Percentiles rank a stretch among this genome's conserved stretches.
Evolutionary conservation across 2,113 vertebrate genomes (phyloP).

Genomic region (Scomber scombrus): DNA sequence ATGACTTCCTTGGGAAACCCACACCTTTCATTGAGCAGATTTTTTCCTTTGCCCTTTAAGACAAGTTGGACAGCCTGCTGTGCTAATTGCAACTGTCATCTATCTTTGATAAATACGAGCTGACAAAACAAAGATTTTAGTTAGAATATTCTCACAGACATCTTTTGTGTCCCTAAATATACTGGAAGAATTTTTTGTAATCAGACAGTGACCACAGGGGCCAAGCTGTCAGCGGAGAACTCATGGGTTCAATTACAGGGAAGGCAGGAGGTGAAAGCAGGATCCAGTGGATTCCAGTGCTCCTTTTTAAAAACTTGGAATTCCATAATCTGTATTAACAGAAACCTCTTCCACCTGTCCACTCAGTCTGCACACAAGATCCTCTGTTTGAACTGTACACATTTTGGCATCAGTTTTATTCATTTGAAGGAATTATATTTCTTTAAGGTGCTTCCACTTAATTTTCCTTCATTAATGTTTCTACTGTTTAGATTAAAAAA

Average conservation of each 20-base stretch:
- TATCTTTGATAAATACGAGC: conserved; percentile 34
- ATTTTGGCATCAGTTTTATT: background rate
- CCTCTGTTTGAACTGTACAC: background rate
- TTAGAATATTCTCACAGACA: conserved; percentile 49
- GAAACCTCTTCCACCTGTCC: conserved; percentile 59
- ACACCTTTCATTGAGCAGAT: conserved; percentile 25
- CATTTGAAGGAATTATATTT: conserved; percentile 3
- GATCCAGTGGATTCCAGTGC: conserved; percentile 61
- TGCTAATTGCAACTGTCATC: conserved; percentile 34
- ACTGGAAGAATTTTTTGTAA: conserved; percentile 58
- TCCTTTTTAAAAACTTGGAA: conserved; percentile 52
- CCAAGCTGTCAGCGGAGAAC: conserved; percentile 62
- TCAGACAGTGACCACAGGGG: conserved; percentile 49
- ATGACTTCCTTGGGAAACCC: conserved; percentile 33
- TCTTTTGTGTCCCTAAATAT: conserved; percentile 49
- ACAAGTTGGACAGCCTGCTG: conserved; percentile 23
- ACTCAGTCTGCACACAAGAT: background rate
- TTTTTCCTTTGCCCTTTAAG: conserved; percentile 34
- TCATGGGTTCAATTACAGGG: conserved; percentile 76
- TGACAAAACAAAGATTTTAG: conserved; percentile 42
- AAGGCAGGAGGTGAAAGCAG: conserved; percentile 50
- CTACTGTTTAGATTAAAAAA: background rate
- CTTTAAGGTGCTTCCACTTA: background rate
- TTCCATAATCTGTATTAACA: conserved; percentile 70
- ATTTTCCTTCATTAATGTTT: background rate